phyloP scores from a whole-genome alignment of 2,888 invertebrate genomes.

The Lasius fuliginosus region DNA sequence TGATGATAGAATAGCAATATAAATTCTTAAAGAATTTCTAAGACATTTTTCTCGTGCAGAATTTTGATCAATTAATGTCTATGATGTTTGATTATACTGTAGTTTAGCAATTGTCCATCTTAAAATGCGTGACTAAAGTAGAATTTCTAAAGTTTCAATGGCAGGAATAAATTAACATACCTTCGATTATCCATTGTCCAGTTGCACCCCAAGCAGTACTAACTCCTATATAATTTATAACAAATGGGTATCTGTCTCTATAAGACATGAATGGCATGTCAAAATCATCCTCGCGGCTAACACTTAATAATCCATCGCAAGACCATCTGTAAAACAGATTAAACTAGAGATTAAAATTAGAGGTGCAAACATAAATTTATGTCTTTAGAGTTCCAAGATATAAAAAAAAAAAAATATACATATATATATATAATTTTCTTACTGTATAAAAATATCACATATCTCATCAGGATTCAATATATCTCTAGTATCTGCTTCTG shows the following conservation, averaged over 20 bases:
- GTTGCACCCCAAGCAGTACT: conserved; percentile 78
- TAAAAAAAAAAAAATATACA: background rate
- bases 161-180: conserved; percentile 59
- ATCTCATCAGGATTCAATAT: conserved; percentile 71
- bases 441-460: conserved; percentile 77
- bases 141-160: background rate
- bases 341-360: background rate
- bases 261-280: conserved; percentile 70
- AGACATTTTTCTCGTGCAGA: background rate
- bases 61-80: background rate
- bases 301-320: conserved; percentile 77
- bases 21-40: background rate
- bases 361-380: background rate
- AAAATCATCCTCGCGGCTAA: conserved; percentile 64
- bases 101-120: background rate
- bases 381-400: background rate
- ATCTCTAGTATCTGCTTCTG: conserved; percentile 74
- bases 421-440: conserved; percentile 42
- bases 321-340: conserved; percentile 72
- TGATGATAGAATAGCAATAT: conserved; percentile 27
- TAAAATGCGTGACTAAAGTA: background rate
- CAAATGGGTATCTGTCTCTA: conserved; percentile 77
- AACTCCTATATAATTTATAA: conserved; percentile 79
- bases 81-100: background rate
- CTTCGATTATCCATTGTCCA: conserved; percentile 78